Evolutionary conservation across 2,113 vertebrate species (phyloP).

Genomic region (Malurus elegans): DNA sequence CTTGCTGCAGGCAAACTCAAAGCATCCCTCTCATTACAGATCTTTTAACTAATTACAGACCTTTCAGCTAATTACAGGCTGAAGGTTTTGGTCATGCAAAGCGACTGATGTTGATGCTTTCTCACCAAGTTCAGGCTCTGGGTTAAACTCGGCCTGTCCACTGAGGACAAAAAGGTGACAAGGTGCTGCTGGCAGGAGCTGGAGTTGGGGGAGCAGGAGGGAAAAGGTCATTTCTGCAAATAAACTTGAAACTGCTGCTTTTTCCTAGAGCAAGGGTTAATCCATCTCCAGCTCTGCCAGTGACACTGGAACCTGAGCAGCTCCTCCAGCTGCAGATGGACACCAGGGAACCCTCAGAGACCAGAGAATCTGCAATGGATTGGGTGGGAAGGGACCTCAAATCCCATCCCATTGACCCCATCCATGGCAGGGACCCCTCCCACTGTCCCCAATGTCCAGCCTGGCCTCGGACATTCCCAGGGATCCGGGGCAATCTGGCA

Average conservation of each 20-base stretch:
- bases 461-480: neutral
- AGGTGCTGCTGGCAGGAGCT: neutral
- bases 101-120: neutral
- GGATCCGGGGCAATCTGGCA: neutral
- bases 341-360: neutral
- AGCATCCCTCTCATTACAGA: neutral
- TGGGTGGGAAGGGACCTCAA: neutral
- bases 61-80: neutral
- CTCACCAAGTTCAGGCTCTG: rapidly evolving
- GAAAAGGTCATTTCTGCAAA: neutral
- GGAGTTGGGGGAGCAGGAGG: neutral
- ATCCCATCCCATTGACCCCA: rapidly evolving
- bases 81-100: neutral
- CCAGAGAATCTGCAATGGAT: neutral
- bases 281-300: neutral
- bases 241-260: neutral
- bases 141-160: neutral
- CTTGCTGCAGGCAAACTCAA: neutral
- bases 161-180: neutral
- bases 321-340: neutral
- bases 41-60: neutral
- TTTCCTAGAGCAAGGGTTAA: neutral
- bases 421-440: neutral
- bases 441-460: rapidly evolving
- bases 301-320: neutral